Conservation (phyloP, 1,140 invertebrate species). For the Chrysoperla carnea region DNA sequence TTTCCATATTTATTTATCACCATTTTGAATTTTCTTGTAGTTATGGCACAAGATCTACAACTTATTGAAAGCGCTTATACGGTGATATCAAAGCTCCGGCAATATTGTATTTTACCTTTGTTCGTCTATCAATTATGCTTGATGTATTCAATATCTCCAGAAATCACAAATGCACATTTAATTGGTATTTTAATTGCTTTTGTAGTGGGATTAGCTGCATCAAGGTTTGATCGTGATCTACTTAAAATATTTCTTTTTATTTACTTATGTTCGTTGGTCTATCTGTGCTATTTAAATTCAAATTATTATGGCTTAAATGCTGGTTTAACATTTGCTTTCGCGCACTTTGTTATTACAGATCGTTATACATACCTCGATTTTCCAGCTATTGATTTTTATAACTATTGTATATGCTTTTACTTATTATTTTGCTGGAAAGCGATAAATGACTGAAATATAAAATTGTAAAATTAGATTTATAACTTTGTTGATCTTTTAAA, state of each 20-base stretch:
- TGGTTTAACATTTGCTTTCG: not conserved
- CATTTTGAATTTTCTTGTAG: not conserved
- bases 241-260: not conserved
- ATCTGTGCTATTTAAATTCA: not conserved
- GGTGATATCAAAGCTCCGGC: not conserved
- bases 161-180: not conserved
- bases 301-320: constrained; percentile 1
- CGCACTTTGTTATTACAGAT: constrained; percentile 3
- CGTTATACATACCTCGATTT: constrained; percentile 3
- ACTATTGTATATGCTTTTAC: constrained; percentile 5
- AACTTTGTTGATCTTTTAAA: too few relatives aligned
- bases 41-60: not conserved
- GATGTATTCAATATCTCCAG: not conserved
- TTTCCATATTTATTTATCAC: not conserved
- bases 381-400: constrained; percentile 5
- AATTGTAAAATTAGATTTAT: not conserved
- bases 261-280: not conserved
- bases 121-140: not conserved
- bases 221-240: not conserved
- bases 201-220: too few relatives aligned
- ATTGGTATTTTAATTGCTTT: not conserved
- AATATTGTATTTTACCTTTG: not conserved
- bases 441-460: not conserved
- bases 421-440: constrained; percentile 3
- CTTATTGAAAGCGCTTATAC: not conserved